Base-by-base conservation (phyloP, 1,140 invertebrate species). In the Zaprionus camerounensis region DNA sequence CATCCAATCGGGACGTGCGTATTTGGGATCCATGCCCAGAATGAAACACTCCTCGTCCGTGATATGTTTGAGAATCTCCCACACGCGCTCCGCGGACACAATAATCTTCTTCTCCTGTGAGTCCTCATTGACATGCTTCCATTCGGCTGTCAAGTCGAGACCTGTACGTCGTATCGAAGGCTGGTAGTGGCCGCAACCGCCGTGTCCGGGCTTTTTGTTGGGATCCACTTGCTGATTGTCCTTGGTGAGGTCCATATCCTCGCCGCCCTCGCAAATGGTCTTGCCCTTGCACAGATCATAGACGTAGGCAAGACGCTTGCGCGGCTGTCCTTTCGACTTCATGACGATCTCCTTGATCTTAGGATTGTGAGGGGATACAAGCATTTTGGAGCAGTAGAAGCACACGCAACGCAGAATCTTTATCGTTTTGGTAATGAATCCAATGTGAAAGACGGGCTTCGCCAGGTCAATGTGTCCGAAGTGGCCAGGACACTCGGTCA, bases 381-480 rank as follows among this genome's bases (percentile, higher is more conserved):
- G 94, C 71, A 99, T 94, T 93, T 99, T 99, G 26, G 98, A 99
- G 92, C 98, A 99, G 92, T 98, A 99, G 92, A 99, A 99, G 92
- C 99, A 99, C 17, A 99, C 98, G 93, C 99, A 99, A 93, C 98
- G 94, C 7, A 99, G 93, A 65, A 99, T 96, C 94, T 99, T 99
- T 49, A 99, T 97, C 0, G 97, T 98, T 94, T 99, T 99, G 64
- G 97, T 98, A 22, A 99, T 95, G 92, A 99, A 99, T 56, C 98
- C 99, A 92, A 99, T 96, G 93, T 99, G 98, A 93, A 98, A 99
- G 3, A 99, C 99, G 24, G 99, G 99, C 93, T 99, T 99, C 1
- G 98, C 97, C 58, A 99, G 94, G 93, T 99, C 98, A 76, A 99
- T 97, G 92, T 99, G 99, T n/a, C 99, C 99, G 94, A 99, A 99